phyloP scores from a whole-genome alignment of 2,888 invertebrate genomes.

The Trachelus iudaicus region DNA sequence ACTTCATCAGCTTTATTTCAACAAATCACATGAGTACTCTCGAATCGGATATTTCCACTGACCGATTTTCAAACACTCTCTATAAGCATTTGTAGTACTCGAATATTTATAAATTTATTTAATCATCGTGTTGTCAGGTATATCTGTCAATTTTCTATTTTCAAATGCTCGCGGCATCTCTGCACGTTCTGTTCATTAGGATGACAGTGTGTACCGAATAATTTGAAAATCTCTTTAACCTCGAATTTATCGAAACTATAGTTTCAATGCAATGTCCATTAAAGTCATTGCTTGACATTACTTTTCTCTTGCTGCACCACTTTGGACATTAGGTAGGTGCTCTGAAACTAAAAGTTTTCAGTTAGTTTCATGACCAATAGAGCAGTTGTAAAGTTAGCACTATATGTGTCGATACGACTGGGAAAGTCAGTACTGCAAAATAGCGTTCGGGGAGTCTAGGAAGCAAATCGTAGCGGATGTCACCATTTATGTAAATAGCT shows the following conservation, averaged over 20 bases:
- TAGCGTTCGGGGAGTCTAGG: not conserved
- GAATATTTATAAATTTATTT: not conserved
- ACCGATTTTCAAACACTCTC: not conserved
- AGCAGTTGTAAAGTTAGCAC: no score
- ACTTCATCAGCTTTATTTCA: not conserved
- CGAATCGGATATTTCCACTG: not conserved
- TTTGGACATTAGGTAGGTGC: no score
- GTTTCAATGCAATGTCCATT: not conserved
- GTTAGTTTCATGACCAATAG: no score
- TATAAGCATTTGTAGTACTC: no score
- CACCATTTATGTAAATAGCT: slow-evolving; percentile 56
- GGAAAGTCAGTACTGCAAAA: not conserved
- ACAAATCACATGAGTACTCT: not conserved
- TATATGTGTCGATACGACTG: not conserved
- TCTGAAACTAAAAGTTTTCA: no score
- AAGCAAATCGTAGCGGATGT: slow-evolving; percentile 29
- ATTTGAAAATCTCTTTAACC: not conserved
- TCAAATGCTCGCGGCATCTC: not conserved
- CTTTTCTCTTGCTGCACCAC: no score
- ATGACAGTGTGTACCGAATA: not conserved
- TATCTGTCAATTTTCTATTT: not conserved
- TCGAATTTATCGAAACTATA: not conserved
- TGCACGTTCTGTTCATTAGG: not conserved
- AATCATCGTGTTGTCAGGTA: not conserved
- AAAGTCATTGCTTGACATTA: no score